Evolutionary conservation across 1,140 invertebrate species (phyloP).

Genomic region (Drosophila setifemur): DNA sequence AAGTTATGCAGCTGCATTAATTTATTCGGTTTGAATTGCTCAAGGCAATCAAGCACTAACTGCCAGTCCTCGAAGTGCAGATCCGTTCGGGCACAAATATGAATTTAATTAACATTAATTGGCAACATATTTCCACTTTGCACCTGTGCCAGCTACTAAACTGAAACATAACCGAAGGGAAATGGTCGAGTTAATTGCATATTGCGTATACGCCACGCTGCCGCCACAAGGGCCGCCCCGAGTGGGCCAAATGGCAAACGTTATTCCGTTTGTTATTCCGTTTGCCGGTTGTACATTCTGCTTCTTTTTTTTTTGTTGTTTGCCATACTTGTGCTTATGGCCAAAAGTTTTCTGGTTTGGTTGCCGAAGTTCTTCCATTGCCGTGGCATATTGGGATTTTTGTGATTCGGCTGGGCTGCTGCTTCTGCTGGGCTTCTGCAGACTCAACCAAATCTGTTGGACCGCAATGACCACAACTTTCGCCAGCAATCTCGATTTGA

Average conservation of each 20-base stretch:
- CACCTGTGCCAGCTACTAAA: constrained; percentile 50
- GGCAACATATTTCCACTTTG: constrained; percentile 58
- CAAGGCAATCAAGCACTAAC: constrained; percentile 1
- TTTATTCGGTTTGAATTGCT: constrained; percentile 17
- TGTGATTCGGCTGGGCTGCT: constrained; percentile 22
- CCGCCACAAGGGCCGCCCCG: constrained; percentile 3
- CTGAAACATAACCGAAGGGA: constrained; percentile 19
- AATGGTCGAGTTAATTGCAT: constrained; percentile 69
- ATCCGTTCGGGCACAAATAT: constrained; percentile 58
- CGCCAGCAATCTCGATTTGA: constrained; percentile 43
- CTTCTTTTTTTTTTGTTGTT: constrained; percentile 21
- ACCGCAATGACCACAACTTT: constrained; percentile 57
- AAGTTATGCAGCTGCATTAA: constrained; percentile 2
- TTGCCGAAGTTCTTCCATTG: constrained; percentile 32
- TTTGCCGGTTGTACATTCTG: constrained; percentile 5
- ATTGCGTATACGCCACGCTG: constrained; percentile 63
- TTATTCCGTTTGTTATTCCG: constrained; percentile 13
- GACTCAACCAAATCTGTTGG: constrained; percentile 60
- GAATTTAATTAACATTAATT: constrained; percentile 80
- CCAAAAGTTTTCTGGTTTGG: constrained; percentile 56
- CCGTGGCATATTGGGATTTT: constrained; percentile 48
- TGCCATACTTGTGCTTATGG: constrained; percentile 63
- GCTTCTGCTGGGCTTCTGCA: constrained; percentile 14
- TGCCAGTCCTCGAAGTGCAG: constrained; percentile 14
- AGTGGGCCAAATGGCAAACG: constrained; percentile 26